phyloP scores from a whole-genome alignment of 1,140 invertebrate species.

The Drosophila neocordata region DNA sequence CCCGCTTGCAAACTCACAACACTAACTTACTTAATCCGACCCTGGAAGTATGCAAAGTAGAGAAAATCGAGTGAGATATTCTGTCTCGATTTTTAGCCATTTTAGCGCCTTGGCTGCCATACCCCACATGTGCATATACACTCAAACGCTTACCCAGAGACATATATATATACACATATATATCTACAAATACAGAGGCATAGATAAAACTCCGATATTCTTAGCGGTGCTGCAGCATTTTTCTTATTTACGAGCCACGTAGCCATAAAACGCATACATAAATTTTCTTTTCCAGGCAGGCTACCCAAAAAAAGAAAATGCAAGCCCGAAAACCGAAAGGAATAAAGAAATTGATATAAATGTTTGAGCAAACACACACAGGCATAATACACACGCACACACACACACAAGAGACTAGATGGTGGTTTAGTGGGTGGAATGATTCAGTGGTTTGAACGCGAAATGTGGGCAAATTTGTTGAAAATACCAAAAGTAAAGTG shows the following conservation, averaged over 20 bases:
- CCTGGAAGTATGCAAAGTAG: slow-evolving; percentile 1
- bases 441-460: slow-evolving; percentile 17
- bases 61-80: slow-evolving; percentile 1
- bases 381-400: background rate
- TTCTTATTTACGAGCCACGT: slow-evolving; percentile 77
- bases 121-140: background rate
- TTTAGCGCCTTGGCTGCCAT: slow-evolving; percentile 3
- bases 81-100: slow-evolving; percentile 7
- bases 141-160: background rate
- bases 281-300: slow-evolving; percentile 46
- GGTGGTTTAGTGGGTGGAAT: background rate
- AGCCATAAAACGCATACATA: slow-evolving; percentile 78
- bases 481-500: slow-evolving; percentile 5
- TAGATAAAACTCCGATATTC: slow-evolving; percentile 64
- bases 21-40: background rate
- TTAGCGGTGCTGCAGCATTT: slow-evolving; percentile 69
- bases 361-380: slow-evolving; percentile 56
- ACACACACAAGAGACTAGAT: slow-evolving; percentile 2
- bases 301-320: slow-evolving; percentile 47
- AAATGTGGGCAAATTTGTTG: slow-evolving; percentile 46
- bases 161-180: background rate
- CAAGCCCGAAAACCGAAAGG: slow-evolving; percentile 55
- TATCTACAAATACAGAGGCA: slow-evolving; percentile 39
- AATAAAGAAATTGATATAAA: slow-evolving; percentile 80
- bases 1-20: background rate